phyloP scores from a whole-genome alignment of 2,797 vertebrate species.

The Silurus aristotelis region DNA sequence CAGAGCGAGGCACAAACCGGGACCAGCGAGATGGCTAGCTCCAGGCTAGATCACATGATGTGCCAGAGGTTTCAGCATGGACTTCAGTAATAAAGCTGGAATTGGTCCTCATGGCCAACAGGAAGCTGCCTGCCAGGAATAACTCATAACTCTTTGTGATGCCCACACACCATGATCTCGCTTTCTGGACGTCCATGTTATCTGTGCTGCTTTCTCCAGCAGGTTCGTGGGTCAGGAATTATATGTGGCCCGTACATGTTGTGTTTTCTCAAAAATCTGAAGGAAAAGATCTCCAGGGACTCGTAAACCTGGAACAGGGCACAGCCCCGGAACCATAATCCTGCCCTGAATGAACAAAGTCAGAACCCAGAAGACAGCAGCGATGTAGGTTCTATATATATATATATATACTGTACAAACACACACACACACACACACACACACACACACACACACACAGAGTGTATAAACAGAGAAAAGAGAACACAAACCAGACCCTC shows the following conservation, averaged over 20 bases:
- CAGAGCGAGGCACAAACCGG: conserved; percentile 64
- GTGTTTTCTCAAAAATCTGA: conserved; percentile 51
- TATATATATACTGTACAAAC: not conserved
- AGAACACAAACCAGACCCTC: not conserved
- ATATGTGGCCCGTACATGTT: not conserved
- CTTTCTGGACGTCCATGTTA: not conserved
- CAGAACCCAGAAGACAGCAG: not conserved
- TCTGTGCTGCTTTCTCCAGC: not conserved
- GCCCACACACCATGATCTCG: conserved; percentile 34
- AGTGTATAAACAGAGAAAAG: not conserved
- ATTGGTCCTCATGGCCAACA: conserved; percentile 27
- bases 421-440: not conserved
- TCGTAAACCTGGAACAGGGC: conserved; percentile 65
- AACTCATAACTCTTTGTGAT: conserved; percentile 15
- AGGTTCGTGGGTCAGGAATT: not conserved
- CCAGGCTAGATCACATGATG: conserved; percentile 47
- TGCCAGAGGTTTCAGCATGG: conserved; percentile 64
- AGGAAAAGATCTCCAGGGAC: conserved; percentile 69
- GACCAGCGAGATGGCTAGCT: conserved; percentile 62
- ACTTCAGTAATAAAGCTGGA: conserved; percentile 58
- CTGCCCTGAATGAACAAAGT: not conserved
- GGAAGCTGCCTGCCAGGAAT: conserved; percentile 43
- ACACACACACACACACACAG: not conserved
- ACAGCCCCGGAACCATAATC: not conserved
- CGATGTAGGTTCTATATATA: not conserved